Conservation (phyloP, 2,797 vertebrate species). For the Megaceryle alcyon region DNA sequence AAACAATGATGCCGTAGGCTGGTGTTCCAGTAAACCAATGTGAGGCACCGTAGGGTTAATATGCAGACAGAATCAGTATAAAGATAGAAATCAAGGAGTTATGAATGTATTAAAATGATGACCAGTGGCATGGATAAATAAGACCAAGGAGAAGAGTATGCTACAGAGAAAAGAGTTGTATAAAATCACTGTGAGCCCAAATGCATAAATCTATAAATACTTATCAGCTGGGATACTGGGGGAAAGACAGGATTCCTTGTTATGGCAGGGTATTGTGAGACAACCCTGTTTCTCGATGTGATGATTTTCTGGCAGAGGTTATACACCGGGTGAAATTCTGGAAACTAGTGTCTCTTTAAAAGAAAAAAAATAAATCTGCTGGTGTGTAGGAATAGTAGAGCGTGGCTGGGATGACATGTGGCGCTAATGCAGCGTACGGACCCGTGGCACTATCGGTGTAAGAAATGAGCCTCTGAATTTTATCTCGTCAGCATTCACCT, state of each 20-base stretch:
- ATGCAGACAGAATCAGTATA: neutral
- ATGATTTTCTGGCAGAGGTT: constrained; percentile 16
- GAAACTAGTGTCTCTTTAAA: constrained; percentile 49
- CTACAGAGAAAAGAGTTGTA: neutral
- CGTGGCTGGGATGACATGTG: constrained; percentile 67
- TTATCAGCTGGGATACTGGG: neutral
- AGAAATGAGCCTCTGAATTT: constrained; percentile 62
- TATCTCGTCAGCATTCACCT: constrained; percentile 37
- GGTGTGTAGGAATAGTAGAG: constrained; percentile 61
- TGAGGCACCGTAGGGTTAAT: neutral
- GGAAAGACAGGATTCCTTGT: neutral
- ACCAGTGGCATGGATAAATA: neutral
- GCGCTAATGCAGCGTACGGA: constrained; percentile 41
- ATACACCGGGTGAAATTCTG: constrained; percentile 9
- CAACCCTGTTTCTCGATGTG: neutral
- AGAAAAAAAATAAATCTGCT: neutral
- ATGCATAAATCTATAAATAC: neutral
- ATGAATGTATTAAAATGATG: neutral
- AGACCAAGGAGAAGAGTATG: constrained; percentile 8
- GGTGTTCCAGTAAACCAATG: neutral
- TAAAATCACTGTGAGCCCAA: constrained; percentile 11
- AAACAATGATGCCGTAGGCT: constrained; percentile 53
- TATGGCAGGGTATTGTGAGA: neutral
- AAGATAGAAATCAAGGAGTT: constrained; percentile 31
- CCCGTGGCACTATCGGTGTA: constrained; percentile 49